Conservation (phyloP, 2,113 vertebrate genomes). For the Anolis sagrei region DNA sequence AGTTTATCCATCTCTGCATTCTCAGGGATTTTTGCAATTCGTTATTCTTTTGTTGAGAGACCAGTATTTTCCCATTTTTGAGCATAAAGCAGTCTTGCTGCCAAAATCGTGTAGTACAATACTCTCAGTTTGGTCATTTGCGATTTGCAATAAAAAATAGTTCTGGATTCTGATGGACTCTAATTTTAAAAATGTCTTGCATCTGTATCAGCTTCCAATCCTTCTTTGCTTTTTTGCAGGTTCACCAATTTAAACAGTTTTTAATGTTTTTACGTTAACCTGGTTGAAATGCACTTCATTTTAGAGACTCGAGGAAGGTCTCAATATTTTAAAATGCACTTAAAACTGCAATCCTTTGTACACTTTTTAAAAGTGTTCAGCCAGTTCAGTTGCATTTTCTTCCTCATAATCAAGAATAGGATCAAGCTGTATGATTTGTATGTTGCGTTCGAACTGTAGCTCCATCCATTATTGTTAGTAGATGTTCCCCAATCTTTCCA, state of each 20-base stretch:
- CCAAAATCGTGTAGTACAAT: no score
- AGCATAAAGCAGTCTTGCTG: no score
- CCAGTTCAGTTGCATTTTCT: not conserved
- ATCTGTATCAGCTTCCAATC: no score
- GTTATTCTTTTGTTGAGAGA: no score
- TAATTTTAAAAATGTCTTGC: no score
- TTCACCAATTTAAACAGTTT: not conserved
- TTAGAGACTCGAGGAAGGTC: not conserved
- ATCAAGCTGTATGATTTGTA: not conserved
- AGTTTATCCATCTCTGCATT: no score
- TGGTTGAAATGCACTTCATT: not conserved
- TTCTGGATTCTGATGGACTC: no score
- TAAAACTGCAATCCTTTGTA: not conserved
- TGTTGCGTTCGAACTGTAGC: constrained; percentile 14
- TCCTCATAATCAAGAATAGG: not conserved
- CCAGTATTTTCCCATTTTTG: no score
- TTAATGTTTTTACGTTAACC: not conserved
- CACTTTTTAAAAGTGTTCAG: not conserved
- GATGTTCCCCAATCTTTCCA: constrained; percentile 38
- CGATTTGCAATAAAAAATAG: no score
- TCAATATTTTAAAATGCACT: not conserved
- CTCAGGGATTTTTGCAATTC: no score
- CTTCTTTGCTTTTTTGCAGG: no score
- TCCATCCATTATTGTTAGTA: constrained; percentile 25
- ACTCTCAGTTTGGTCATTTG: no score